Percentiles rank a stretch among this genome's conserved stretches.
Conservation (phyloP, 2,888 invertebrate genomes). For the Lymantria dispar region DNA sequence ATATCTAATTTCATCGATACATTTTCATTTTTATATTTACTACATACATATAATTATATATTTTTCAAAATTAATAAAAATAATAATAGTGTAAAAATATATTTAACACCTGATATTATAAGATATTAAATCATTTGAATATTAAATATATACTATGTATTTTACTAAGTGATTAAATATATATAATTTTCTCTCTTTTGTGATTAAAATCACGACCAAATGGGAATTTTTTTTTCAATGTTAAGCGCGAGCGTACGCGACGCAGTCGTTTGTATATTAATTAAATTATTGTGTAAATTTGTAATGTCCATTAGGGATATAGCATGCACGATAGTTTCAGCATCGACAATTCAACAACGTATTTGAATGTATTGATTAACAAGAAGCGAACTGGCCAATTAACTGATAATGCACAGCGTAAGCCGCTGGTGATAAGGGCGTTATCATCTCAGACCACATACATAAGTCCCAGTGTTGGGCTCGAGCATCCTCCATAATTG, state of each 20-base stretch:
- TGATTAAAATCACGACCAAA: slow-evolving; percentile 53
- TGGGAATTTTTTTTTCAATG: slow-evolving; percentile 2
- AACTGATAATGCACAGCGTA: too few species aligned
- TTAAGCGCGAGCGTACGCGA: slow-evolving; percentile 1
- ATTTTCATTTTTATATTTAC: slow-evolving; percentile 40
- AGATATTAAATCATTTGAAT: slow-evolving; percentile 47
- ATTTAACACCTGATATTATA: slow-evolving; percentile 48
- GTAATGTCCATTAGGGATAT: too few species aligned
- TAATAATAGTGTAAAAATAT: slow-evolving; percentile 65
- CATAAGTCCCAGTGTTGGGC: too few species aligned
- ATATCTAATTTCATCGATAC: slow-evolving; percentile 45
- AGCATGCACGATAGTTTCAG: too few species aligned
- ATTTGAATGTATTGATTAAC: too few species aligned
- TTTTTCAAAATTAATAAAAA: slow-evolving; percentile 47
- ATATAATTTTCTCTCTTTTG: slow-evolving; percentile 69
- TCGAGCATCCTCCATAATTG: too few species aligned
- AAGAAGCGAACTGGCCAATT: too few species aligned
- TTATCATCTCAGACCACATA: too few species aligned
- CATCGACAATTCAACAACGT: too few species aligned
- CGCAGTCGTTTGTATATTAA: background rate
- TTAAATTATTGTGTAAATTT: background rate
- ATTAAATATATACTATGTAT: slow-evolving; percentile 45
- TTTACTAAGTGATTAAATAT: slow-evolving; percentile 46
- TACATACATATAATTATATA: slow-evolving; percentile 22
- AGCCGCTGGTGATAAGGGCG: too few species aligned